A percentile compares a stretch with the other conserved stretches of the same genome.
Evolutionary conservation across 2,797 vertebrate species (phyloP).

Genomic region (Malacoctenus gilli): DNA sequence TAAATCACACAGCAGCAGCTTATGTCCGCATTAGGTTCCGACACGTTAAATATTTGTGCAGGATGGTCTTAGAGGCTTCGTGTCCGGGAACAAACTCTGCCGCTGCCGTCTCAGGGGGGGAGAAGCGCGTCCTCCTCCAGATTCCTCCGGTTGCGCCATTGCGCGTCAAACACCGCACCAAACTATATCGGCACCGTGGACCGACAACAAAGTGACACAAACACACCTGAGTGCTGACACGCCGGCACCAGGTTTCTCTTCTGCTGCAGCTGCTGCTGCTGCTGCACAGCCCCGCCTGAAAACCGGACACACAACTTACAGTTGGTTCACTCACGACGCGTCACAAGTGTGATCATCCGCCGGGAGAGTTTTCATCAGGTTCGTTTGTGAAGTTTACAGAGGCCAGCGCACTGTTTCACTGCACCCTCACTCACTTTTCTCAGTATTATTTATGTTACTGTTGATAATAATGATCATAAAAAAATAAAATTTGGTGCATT

Average conservation of each 20-base stretch:
- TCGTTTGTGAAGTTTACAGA: no score
- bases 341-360: no score
- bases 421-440: no score
- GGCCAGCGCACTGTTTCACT: no score
- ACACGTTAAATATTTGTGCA: background rate
- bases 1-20: background rate
- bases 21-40: background rate
- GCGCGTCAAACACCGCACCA: background rate
- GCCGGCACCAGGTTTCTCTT: no score
- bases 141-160: background rate
- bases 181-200: background rate
- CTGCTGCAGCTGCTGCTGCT: no score
- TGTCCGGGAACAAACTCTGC: background rate
- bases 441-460: no score
- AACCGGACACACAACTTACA: background rate
- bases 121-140: background rate
- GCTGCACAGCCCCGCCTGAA: background rate
- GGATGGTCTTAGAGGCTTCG: background rate
- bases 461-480: no score
- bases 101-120: background rate
- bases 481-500: no score
- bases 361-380: no score
- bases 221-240: no score
- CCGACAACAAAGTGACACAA: no score
- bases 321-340: background rate